These are phyloP conservation scores for Apodemia hepburni DNA, from an alignment of 2,888 invertebrate species.

Conservation along the genomic window DNA sequence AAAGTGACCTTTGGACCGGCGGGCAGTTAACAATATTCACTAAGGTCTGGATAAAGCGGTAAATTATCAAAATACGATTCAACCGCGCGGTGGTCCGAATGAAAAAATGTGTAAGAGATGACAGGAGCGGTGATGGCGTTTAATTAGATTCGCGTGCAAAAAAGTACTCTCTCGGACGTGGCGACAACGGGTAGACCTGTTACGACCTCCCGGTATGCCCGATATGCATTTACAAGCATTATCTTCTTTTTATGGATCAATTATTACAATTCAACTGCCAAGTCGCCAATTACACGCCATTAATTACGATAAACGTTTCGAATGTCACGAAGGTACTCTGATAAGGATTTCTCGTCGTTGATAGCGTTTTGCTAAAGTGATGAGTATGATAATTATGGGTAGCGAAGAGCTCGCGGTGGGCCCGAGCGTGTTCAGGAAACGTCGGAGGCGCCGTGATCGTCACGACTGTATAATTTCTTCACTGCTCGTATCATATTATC, in stretches of 20 bases:
- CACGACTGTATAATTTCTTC: constrained; percentile 74
- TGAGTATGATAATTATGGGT: constrained; percentile 45
- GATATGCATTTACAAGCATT: constrained; percentile 55
- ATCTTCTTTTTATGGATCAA: constrained; percentile 45
- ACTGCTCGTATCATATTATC: constrained; percentile 74
- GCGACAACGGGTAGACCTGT: constrained; percentile 40
- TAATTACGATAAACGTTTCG: constrained; percentile 44
- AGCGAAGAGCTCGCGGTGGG: constrained; percentile 34
- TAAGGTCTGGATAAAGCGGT: constrained; percentile 75
- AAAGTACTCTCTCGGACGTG: constrained; percentile 51
- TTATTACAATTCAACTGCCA: constrained; percentile 51
- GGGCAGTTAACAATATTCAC: constrained; percentile 76
- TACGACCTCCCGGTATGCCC: constrained; percentile 41
- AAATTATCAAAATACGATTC: constrained; percentile 70
- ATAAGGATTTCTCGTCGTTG: constrained; percentile 5
- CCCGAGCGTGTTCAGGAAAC: constrained; percentile 41
- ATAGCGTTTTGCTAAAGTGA: constrained; percentile 35
- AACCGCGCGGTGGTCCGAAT: constrained; percentile 64
- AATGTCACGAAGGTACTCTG: constrained; percentile 16
- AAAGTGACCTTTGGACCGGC: constrained; percentile 73
- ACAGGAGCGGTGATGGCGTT: constrained; percentile 66
- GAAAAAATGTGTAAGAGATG: constrained; percentile 52
- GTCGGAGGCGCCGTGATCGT: constrained; percentile 67
- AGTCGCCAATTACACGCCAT: constrained; percentile 58
- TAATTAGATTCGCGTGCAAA: constrained; percentile 65